Conservation (phyloP, 2,888 invertebrate genomes). For the Tenthredo livida region DNA sequence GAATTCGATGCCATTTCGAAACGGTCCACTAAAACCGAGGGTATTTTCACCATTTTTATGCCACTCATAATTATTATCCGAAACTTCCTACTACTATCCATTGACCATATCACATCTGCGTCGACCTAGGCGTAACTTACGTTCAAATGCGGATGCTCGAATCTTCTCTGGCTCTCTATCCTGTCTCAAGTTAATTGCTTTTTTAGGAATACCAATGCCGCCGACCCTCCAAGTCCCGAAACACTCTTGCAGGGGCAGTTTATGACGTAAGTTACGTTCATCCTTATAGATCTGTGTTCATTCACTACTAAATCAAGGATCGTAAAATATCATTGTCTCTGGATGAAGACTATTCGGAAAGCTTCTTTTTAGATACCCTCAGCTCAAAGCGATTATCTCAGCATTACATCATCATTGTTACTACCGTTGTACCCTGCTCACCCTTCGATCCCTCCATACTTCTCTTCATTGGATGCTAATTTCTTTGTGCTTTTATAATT, state of each 20-base stretch:
- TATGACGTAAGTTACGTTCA: conserved; percentile 27
- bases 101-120: not conserved
- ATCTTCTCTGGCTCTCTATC: not conserved
- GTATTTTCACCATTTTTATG: not conserved
- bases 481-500: not conserved
- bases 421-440: not conserved
- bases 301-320: conserved; percentile 18
- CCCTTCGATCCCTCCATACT: not conserved
- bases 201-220: conserved; percentile 22
- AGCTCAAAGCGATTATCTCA: conserved; percentile 27
- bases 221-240: not conserved
- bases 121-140: not conserved
- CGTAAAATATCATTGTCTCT: conserved; percentile 33
- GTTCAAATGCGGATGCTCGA: not conserved
- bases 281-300: conserved; percentile 29
- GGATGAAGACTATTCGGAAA: conserved; percentile 20
- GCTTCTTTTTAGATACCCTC: not conserved
- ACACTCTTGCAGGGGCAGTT: not conserved
- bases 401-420: not conserved
- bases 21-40: not conserved
- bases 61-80: not conserved
- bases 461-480: not conserved
- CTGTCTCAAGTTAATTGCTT: conserved; percentile 35
- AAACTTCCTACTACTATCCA: not conserved
- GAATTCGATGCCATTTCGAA: not conserved